Base-by-base conservation (phyloP, 2,888 invertebrate species). In the Orchesellides sinensis region DNA sequence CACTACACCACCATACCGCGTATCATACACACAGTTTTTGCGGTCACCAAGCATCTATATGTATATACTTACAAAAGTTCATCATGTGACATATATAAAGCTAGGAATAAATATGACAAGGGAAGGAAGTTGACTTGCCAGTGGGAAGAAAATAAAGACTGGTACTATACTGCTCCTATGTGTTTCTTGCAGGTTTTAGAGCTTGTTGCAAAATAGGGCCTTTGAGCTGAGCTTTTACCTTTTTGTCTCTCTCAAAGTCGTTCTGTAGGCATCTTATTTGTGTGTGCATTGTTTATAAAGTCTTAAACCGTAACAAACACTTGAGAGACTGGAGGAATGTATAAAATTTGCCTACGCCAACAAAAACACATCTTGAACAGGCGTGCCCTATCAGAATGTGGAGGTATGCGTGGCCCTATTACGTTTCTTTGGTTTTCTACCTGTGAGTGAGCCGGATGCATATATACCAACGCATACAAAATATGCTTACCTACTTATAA, bases 231-330 rank as follows among this genome's bases (percentile, higher is more conserved):
- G 40, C 40, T 40, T 40, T 65, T 63, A 52, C 35, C 74, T 52
- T 74, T 63, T 68, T 77, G 77, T 68, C 68, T 77, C 61, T 68
- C 47, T 14, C 10, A 77, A 77, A 77, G 66, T 77, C 77, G 68
- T 68, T 61, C 47, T 77, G 23, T 35, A n/a, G n/a, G n/a, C n/a
- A n/a, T 23, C 12, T 17, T 21, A 6, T 49, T 68, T 52, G 52
- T 66, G 56, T 35, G 27, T 81, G 74, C 68, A 74, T 81, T 81
- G 81, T 81, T 81, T 81, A 68, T 68, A 19, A n/a, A 66, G 59
- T 74, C 40, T 56, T 68, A 14, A 80, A 73, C 66, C 73, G 54
- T 80, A 66, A 52, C 63, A 70, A 80, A 73, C 23, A 72, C 56
- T 17, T 70, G n/a, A n/a, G n/a, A n/a, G n/a, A n/a, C n/a, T n/a